Evolutionary conservation across 2,888 invertebrate species (phyloP), one percentile per base, ranked within the genome.

Genomic region (Drosophila borborema): DNA sequence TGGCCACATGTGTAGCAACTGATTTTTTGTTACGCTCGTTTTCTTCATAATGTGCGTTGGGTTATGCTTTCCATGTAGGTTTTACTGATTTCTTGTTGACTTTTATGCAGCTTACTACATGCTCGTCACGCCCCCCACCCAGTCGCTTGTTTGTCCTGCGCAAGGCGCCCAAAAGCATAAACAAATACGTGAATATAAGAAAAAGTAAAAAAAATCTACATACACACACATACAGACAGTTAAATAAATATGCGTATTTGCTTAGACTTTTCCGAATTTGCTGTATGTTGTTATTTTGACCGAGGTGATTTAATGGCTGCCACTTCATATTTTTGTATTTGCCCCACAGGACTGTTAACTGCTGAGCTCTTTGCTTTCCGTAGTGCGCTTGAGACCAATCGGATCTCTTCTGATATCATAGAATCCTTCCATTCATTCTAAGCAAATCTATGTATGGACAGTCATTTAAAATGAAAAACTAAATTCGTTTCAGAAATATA

Each of bases 31-130:
- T 62, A 20, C 16, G 46, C 45, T 69, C 41, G 38, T 58, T 28
- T 51, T 54, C n/a, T 70, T 64, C 49, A 67, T 59, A 67, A 49
- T 79, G 48, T 87, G 60, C 64, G 64, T 64, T 28, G 64, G 81
- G 66, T 63, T 77, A 70, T 53, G 64, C 56, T 64, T 74, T 67
- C 67, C 67, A 64, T 81, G 76, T 66, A 66, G 66, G 65, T 64
- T 69, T 61, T 74, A 56, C 65, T 77, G 82, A 74, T 85, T 89
- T 87, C 66, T 85, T 79, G 63, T 89, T 85, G 82, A 87, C 77
- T 87, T 82, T 82, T 74, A 64, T 86, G 80, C 71, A 58, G 73
- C 66, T 64, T 65, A 54, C 72, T 58, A 7, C n/a, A 51, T n/a
- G 18, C 66, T 59, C 77, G 28, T 18, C 28, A 34, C 58, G 48